Percentiles rank a stretch among this genome's conserved stretches.
These are phyloP conservation scores for Sialis fuliginosa DNA, from an alignment of 2,888 invertebrate species.

Conservation along the genomic window DNA sequence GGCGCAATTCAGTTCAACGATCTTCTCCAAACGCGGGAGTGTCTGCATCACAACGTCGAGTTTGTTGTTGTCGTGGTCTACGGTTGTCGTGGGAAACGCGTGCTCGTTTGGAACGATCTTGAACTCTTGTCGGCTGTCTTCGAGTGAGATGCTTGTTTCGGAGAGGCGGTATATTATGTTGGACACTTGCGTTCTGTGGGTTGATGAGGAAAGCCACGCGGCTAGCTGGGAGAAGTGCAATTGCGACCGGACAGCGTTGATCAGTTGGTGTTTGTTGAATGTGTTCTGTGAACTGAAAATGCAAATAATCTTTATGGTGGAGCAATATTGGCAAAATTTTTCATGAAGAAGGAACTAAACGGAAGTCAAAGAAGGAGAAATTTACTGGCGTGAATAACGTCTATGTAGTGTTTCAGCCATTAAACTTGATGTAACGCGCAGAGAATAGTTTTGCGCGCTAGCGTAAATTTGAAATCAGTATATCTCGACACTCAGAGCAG, in stretches of 20 bases:
- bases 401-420: too few relatives aligned
- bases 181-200: slow-evolving; percentile 17
- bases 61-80: slow-evolving; percentile 37
- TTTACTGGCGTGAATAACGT: too few relatives aligned
- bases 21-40: slow-evolving; percentile 55
- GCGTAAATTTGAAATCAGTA: too few relatives aligned
- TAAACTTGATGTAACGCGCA: too few relatives aligned
- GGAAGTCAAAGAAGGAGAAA: not conserved
- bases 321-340: not conserved
- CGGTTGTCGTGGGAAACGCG: slow-evolving; percentile 51
- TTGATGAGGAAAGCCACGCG: slow-evolving; percentile 57
- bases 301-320: not conserved
- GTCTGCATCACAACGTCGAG: slow-evolving; percentile 45
- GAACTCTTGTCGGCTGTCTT: slow-evolving; percentile 32
- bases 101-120: slow-evolving; percentile 42
- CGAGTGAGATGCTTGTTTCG: slow-evolving; percentile 43
- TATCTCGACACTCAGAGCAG: too few relatives aligned
- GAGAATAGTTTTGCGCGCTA: too few relatives aligned
- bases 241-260: slow-evolving; percentile 86
- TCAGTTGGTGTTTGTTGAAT: slow-evolving; percentile 50
- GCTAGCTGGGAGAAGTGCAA: slow-evolving; percentile 93
- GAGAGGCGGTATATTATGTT: slow-evolving; percentile 50
- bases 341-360: not conserved
- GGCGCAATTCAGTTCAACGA: slow-evolving; percentile 42
- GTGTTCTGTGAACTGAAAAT: slow-evolving; percentile 28